Conservation (phyloP, 2,888 invertebrate genomes). For the Lathronympha strigana region DNA sequence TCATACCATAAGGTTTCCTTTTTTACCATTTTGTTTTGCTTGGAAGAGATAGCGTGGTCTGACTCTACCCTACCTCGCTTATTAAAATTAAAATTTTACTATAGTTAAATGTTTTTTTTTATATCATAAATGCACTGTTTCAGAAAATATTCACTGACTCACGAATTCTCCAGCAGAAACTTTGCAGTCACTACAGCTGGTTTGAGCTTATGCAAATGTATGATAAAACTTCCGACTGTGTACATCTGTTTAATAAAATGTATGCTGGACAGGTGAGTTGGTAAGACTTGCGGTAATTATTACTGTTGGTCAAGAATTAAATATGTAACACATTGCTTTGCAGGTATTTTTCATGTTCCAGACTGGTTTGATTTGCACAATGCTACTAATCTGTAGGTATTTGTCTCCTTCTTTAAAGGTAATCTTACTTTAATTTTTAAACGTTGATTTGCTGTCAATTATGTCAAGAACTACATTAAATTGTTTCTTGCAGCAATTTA, state of each 20-base stretch:
- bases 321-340: conserved; percentile 40
- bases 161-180: conserved; percentile 44
- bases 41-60: no score
- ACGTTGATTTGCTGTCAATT: background rate
- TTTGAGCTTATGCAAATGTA: conserved; percentile 71
- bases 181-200: conserved; percentile 57
- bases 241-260: conserved; percentile 63
- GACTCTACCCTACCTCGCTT: no score
- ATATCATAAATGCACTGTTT: conserved; percentile 39
- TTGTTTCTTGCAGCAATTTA: conserved; percentile 30
- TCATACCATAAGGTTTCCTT: no score
- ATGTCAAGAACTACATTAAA: background rate
- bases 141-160: conserved; percentile 50
- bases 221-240: conserved; percentile 64
- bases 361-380: conserved; percentile 60
- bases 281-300: conserved; percentile 3
- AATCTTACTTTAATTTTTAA: conserved; percentile 20
- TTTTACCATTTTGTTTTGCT: no score
- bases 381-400: conserved; percentile 61
- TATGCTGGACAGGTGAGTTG: conserved; percentile 61
- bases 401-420: conserved; percentile 65
- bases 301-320: background rate
- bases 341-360: conserved; percentile 65
- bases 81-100: no score
- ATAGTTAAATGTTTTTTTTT: no score